Evolutionary conservation across 2,797 vertebrate species (phyloP).

Genomic region (Chrosomus eos): DNA sequence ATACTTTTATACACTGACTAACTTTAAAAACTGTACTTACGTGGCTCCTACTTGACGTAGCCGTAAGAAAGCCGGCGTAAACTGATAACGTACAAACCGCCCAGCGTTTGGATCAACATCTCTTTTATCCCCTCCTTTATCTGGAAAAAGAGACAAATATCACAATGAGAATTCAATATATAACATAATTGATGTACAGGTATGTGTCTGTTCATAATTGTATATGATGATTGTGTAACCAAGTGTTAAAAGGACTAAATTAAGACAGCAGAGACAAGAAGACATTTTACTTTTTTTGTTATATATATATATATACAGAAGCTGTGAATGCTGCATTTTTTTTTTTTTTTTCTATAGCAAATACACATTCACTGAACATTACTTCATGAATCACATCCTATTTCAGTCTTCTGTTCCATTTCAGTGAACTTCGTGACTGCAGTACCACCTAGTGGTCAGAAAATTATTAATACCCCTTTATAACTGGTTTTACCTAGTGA

Average conservation of each 20-base stretch:
- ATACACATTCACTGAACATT: too few relatives aligned
- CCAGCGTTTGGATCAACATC: slow-evolving; percentile 92
- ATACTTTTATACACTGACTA: not conserved
- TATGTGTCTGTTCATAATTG: not conserved
- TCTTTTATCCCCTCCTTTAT: slow-evolving; percentile 86
- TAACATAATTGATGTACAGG: not conserved
- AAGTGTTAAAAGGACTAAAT: not conserved
- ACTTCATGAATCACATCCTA: not conserved
- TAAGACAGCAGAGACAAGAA: not conserved
- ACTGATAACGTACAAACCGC: slow-evolving; percentile 96
- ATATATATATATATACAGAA: too few relatives aligned
- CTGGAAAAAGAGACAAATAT: slow-evolving; percentile 64
- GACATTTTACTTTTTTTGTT: not conserved
- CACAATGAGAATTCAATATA: not conserved
- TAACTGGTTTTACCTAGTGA: not conserved
- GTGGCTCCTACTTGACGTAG: slow-evolving; percentile 97
- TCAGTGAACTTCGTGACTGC: not conserved
- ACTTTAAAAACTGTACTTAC: slow-evolving; percentile 78
- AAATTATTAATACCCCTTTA: not conserved
- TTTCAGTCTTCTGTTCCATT: not conserved
- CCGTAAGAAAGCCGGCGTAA: slow-evolving; percentile 92
- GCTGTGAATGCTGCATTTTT: not conserved
- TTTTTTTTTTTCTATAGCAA: not conserved
- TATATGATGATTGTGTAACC: not conserved
- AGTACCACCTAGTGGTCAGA: slow-evolving; percentile 6